phyloP scores from a whole-genome alignment of 2,113 vertebrate species.

The Vulpes vulpes region DNA sequence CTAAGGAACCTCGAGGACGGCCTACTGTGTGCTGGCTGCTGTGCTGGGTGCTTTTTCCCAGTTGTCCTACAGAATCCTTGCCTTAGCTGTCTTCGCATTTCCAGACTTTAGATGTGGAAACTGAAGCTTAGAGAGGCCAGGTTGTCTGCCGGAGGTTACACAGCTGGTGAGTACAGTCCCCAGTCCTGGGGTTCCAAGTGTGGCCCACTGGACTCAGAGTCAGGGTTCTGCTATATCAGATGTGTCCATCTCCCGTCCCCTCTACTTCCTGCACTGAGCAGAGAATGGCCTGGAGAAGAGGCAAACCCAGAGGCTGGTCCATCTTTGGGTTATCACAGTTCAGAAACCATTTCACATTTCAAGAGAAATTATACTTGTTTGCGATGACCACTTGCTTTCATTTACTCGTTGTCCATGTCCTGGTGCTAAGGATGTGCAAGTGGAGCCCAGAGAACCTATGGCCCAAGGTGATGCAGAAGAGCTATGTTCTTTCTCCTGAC shows the following conservation, averaged over 20 bases:
- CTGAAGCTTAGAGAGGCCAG: neutral
- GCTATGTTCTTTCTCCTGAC: neutral
- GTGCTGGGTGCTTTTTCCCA: neutral
- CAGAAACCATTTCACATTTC: neutral
- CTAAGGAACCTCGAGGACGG: neutral
- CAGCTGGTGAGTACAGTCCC: neutral
- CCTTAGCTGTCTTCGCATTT: neutral
- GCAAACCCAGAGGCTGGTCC: neutral
- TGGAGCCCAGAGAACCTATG: neutral
- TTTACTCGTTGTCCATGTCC: neutral
- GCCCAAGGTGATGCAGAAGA: neutral
- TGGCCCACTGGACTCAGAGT: no score
- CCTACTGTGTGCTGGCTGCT: neutral
- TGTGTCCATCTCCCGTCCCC: rapidly evolving
- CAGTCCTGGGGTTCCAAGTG: neutral
- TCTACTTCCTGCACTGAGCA: rapidly evolving
- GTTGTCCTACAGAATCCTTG: neutral
- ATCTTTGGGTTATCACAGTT: neutral
- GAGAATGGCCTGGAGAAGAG: neutral
- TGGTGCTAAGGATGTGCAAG: neutral
- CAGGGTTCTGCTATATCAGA: neutral
- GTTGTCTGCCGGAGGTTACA: neutral
- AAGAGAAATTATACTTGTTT: neutral
- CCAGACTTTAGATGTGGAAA: neutral
- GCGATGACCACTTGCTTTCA: neutral